These are phyloP conservation scores for Frieseomelitta varia DNA, from an alignment of 1,140 invertebrate species.

Conservation along the genomic window DNA sequence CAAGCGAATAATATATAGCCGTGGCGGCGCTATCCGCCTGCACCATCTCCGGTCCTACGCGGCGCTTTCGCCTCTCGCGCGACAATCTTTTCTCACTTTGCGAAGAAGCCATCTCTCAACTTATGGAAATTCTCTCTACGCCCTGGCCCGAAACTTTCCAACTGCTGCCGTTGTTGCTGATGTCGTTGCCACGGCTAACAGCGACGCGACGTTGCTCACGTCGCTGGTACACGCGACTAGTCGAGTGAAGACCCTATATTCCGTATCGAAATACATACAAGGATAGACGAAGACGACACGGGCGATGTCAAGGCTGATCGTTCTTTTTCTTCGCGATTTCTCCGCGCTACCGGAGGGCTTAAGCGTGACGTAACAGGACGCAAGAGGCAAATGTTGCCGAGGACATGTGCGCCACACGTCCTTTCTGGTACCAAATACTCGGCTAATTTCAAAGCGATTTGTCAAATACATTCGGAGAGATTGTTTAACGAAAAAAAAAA, in stretches of 20 bases:
- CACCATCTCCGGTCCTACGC: conserved; percentile 44
- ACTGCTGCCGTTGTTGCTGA: conserved; percentile 25
- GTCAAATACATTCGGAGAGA: neutral
- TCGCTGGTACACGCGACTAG: neutral
- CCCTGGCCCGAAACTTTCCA: conserved; percentile 38
- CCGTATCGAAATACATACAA: conserved; percentile 12
- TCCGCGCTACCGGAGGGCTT: neutral
- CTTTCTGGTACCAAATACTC: neutral
- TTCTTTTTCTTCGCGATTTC: neutral
- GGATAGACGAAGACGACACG: neutral
- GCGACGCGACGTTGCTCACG: neutral
- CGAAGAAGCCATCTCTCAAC: conserved; percentile 77
- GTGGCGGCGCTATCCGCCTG: conserved; percentile 51
- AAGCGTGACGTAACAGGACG: neutral
- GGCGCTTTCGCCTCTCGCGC: conserved; percentile 54
- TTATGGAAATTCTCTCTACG: conserved; percentile 76
- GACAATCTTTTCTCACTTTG: conserved; percentile 78
- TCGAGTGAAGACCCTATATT: neutral
- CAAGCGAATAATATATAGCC: conserved; percentile 62
- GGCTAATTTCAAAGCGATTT: conserved; percentile 4
- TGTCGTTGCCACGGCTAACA: conserved; percentile 9
- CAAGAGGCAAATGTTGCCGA: neutral
- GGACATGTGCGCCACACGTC: neutral
- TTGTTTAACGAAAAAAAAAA: too few species aligned
- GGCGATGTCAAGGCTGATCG: too few species aligned